phyloP scores from a whole-genome alignment of 2,888 invertebrate genomes.

The Omphaloscelis lunosa region DNA sequence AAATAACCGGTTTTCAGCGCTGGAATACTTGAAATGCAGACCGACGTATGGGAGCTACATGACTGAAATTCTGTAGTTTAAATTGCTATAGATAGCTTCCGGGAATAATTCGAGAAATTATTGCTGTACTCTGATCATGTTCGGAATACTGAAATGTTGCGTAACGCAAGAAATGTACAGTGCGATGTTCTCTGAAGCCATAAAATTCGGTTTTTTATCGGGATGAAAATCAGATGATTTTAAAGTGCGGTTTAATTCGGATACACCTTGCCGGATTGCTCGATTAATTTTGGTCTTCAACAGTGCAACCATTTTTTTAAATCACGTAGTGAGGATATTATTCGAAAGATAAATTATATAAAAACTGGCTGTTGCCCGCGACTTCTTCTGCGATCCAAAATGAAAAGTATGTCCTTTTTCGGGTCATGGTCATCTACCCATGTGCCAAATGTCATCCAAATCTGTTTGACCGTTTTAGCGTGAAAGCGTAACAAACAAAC shows the following conservation, averaged over 20 bases:
- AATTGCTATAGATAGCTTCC: slow-evolving; percentile 26
- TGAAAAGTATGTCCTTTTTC: too few relatives aligned
- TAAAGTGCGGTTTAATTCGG: not conserved
- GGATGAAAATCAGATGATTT: not conserved
- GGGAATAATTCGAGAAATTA: slow-evolving; percentile 17
- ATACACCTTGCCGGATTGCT: not conserved
- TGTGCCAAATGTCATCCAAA: too few relatives aligned
- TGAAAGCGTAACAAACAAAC: too few relatives aligned
- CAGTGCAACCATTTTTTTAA: not conserved
- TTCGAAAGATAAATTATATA: not conserved
- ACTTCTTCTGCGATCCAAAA: too few relatives aligned
- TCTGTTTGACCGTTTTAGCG: too few relatives aligned
- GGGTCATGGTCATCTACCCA: too few relatives aligned
- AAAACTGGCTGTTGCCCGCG: not conserved
- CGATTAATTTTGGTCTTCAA: not conserved
- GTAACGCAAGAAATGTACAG: not conserved
- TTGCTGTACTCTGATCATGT: slow-evolving; percentile 2
- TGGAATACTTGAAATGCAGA: slow-evolving; percentile 34
- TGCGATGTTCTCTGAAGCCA: not conserved
- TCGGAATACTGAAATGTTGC: slow-evolving; percentile 6
- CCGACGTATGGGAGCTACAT: slow-evolving; percentile 11
- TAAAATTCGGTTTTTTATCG: not conserved
- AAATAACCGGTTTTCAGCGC: slow-evolving; percentile 32
- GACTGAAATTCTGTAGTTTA: slow-evolving; percentile 28
- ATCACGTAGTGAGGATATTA: not conserved